Conservation (phyloP, 2,888 invertebrate species). For the Pseudococcus jackbeardsleyi region DNA sequence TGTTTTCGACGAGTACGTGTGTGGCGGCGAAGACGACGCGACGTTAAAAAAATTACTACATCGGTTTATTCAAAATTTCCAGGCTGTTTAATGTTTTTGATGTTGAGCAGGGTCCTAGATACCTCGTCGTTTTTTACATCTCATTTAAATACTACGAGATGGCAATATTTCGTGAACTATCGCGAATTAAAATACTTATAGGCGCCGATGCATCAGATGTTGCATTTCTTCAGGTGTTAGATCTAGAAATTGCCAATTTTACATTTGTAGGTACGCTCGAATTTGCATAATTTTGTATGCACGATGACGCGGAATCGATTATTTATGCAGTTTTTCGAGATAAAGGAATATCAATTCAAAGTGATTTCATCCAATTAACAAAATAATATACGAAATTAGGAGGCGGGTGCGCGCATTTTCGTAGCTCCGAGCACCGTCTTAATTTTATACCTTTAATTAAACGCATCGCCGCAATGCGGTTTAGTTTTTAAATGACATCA, state of each 20-base stretch:
- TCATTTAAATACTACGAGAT: neutral
- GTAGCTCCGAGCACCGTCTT: neutral
- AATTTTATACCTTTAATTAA: neutral
- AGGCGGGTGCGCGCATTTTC: neutral
- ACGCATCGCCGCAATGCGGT: neutral
- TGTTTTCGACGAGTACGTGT: neutral
- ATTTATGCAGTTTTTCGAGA: constrained; percentile 1
- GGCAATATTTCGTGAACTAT: neutral
- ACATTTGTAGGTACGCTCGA: neutral
- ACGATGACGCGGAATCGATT: neutral
- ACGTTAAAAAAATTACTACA: neutral
- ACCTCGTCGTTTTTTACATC: neutral
- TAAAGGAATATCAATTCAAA: neutral
- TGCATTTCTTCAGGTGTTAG: neutral
- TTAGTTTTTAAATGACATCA: neutral
- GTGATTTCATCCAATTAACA: neutral
- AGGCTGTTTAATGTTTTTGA: neutral
- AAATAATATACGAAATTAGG: neutral
- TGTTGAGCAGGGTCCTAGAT: neutral
- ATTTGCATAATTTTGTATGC: neutral
- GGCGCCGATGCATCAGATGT: neutral
- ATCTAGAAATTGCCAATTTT: neutral
- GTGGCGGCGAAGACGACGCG: neutral
- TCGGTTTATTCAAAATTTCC: constrained; percentile 1
- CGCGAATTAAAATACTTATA: neutral